These are phyloP conservation scores for Xanthia icteritia DNA, from an alignment of 2,888 invertebrate genomes.

Conservation along the genomic window DNA sequence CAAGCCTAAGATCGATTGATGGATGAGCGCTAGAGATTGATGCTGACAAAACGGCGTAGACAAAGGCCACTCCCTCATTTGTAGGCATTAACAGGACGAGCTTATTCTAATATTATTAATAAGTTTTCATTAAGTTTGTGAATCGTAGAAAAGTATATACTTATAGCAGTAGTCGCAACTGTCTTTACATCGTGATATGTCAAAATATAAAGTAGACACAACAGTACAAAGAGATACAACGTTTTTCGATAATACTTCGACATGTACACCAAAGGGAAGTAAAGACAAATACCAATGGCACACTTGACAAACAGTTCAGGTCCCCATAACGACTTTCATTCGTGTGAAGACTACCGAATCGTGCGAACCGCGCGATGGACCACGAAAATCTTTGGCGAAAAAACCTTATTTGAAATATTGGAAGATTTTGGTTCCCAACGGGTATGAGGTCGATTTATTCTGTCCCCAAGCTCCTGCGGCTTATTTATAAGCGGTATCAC, in stretches of 20 bases:
- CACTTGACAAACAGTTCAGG: constrained; percentile 48
- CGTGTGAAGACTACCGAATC: constrained; percentile 49
- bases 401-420: constrained; percentile 71
- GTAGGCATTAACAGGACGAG: constrained; percentile 1
- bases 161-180: not conserved
- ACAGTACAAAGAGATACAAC: not conserved
- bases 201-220: not conserved
- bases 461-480: constrained; percentile 69
- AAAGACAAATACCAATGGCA: constrained; percentile 46
- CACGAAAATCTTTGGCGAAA: constrained; percentile 55
- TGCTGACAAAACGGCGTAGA: constrained; percentile 22
- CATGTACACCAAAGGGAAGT: constrained; percentile 29
- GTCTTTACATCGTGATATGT: not conserved
- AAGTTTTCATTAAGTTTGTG: not conserved
- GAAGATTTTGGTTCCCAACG: constrained; percentile 63
- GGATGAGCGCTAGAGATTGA: constrained; percentile 16
- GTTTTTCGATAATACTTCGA: constrained; percentile 9
- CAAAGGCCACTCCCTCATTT: constrained; percentile 22
- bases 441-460: constrained; percentile 68
- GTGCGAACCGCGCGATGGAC: constrained; percentile 47
- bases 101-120: not conserved
- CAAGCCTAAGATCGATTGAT: constrained; percentile 38
- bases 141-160: not conserved
- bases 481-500: constrained; percentile 79
- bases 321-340: constrained; percentile 45